Evolutionary conservation across 2,888 invertebrate genomes (phyloP), one percentile per base, ranked within the genome.

Genomic region (Metalampra italica): DNA sequence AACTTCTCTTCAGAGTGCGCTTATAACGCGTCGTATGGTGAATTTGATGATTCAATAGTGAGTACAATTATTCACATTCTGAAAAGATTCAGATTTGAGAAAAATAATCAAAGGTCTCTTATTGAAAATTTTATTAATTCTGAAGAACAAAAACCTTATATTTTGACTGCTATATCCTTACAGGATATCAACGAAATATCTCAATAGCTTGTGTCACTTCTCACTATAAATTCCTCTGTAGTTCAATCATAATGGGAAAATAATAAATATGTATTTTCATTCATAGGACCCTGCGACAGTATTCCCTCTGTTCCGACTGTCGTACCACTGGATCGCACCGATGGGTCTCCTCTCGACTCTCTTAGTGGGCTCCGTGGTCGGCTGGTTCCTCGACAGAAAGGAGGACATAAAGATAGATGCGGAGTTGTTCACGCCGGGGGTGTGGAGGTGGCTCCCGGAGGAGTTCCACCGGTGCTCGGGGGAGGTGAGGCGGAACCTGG

Each of bases 291-390:
- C 90, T 4, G 75, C 78, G 58, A 66, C 75, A 34, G 89, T 94
- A 43, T 95, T 95, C 73, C 94, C 94, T 0, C 71, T 95, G 11
- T 96, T 95, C 80, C 92, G 94, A 9, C 67, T 96, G 41, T 95
- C 95, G 0, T 96, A 95, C 75, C 93, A 95, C 71, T 96, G 95
- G 95, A 93, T 95, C 51, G 93, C 95, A 37, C 93, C 94, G 0
- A 85, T 95, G 45, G 96, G 95, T 0, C 90, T 94, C 0, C 45
- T 90, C 0, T 90, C 93, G 0, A 94, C 94, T 0, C 66, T 96
- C 14, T 49, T 92, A 0, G 93, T 95, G 0, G 96, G 96, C 0
- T 83, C 92, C 1, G 61, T 93, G 12, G 92, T 93, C n/a, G 89
- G 88, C 2, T 83, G 71, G 68, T 54, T 76, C 14, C 78, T 73